Percentiles rank a stretch among this genome's conserved stretches.
Conservation (phyloP, 2,113 vertebrate species). For the Zosterops hypoxanthus region DNA sequence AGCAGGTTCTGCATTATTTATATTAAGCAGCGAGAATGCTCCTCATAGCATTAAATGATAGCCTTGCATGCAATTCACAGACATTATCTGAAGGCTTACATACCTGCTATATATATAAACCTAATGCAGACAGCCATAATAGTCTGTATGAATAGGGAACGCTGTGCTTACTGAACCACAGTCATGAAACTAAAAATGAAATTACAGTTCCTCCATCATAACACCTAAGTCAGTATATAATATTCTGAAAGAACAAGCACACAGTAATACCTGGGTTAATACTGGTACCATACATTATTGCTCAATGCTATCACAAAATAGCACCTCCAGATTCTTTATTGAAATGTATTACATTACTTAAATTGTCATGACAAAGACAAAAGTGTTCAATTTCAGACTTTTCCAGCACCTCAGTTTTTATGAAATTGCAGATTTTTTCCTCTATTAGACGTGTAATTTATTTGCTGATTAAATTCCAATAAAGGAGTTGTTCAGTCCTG, state of each 20-base stretch:
- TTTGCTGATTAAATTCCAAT: conserved; percentile 37
- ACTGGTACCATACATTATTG: conserved; percentile 9
- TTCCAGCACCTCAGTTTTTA: conserved; percentile 24
- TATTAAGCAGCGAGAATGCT: background rate
- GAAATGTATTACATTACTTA: conserved; percentile 38
- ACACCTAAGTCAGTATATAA: conserved; percentile 16
- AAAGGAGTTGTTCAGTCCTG: background rate
- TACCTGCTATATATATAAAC: conserved; percentile 39
- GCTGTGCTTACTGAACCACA: conserved; percentile 27
- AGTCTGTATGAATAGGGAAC: conserved; percentile 29
- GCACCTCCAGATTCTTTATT: conserved; percentile 35
- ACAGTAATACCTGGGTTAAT: conserved; percentile 32
- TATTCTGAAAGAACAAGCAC: conserved; percentile 26
- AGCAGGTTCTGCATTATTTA: background rate
- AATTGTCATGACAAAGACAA: conserved; percentile 49
- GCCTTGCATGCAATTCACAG: background rate
- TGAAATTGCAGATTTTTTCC: conserved; percentile 7
- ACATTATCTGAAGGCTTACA: conserved; percentile 43
- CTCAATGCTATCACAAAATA: conserved; percentile 17
- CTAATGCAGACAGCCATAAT: conserved; percentile 40
- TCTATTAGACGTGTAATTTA: conserved; percentile 14
- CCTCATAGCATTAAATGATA: conserved; percentile 17
- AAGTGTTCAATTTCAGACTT: conserved; percentile 43
- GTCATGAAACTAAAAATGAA: conserved; percentile 31
- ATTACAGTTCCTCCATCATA: conserved; percentile 13